phyloP scores from a whole-genome alignment of 1,140 invertebrate genomes.

The Drosophila malerkotliana region DNA sequence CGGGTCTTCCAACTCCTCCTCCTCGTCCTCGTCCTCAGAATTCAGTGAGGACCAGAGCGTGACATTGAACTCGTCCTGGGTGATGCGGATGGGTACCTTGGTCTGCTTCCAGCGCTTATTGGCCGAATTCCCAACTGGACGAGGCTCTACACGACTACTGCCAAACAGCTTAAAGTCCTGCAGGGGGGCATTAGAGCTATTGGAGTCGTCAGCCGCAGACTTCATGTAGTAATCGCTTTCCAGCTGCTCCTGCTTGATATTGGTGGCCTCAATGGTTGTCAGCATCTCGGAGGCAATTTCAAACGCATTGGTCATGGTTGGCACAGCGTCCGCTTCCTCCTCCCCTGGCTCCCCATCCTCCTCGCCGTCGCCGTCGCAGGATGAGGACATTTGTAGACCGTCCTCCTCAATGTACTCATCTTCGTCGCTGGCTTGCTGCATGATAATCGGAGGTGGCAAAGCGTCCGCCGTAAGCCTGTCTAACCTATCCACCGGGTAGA shows the following conservation, averaged over 20 bases:
- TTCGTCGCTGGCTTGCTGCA: conserved; percentile 71
- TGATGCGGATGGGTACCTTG: conserved; percentile 73
- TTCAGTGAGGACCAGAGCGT: conserved; percentile 72
- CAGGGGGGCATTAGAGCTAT: conserved; percentile 54
- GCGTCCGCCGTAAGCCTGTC: conserved; percentile 68
- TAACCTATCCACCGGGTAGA: conserved; percentile 66
- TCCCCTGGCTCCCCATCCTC: conserved; percentile 42
- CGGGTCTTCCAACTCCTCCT: conserved; percentile 54
- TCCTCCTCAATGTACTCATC: conserved; percentile 60
- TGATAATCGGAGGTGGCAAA: conserved; percentile 72
- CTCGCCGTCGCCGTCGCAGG: conserved; percentile 48
- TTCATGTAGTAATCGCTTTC: conserved; percentile 74
- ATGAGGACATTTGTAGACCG: conserved; percentile 51
- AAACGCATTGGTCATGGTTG: conserved; percentile 59
- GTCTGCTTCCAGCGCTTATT: conserved; percentile 75
- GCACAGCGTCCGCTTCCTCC: conserved; percentile 17
- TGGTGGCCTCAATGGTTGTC: conserved; percentile 67
- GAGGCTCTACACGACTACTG: conserved; percentile 27
- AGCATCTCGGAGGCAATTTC: conserved; percentile 70
- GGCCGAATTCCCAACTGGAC: conserved; percentile 22
- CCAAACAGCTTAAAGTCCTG: conserved; percentile 74
- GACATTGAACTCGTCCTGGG: conserved; percentile 74
- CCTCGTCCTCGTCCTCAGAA: conserved; percentile 70
- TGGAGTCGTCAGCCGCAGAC: conserved; percentile 58
- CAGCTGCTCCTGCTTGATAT: conserved; percentile 70